Evolutionary conservation across 2,888 invertebrate species (phyloP).

Genomic region (Metacarcinus magister): DNA sequence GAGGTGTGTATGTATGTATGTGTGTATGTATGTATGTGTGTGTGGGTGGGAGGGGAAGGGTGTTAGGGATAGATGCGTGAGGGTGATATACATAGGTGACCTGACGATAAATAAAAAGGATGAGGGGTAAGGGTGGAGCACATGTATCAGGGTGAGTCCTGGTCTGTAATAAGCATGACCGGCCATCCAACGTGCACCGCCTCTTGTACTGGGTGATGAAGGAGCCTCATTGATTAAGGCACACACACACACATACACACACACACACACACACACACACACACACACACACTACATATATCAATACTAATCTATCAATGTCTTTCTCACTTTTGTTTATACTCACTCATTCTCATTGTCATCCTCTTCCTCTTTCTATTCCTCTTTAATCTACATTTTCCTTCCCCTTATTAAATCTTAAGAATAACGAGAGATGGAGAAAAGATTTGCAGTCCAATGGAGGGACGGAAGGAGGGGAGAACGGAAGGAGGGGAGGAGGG

Average conservation of each 20-base stretch:
- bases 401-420: neutral
- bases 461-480: neutral
- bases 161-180: neutral
- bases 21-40: neutral
- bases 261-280: conserved; percentile 36
- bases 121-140: neutral
- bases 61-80: neutral
- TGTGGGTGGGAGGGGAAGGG: neutral
- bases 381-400: neutral
- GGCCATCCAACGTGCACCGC: neutral
- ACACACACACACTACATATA: conserved; percentile 37
- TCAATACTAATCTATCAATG: neutral
- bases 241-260: conserved; percentile 18
- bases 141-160: neutral
- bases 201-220: neutral
- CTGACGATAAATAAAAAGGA: conserved; percentile 10
- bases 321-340: neutral
- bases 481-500: neutral
- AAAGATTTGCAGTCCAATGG: too few relatives aligned
- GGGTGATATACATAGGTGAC: neutral
- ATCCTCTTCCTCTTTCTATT: neutral
- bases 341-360: neutral
- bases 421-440: neutral
- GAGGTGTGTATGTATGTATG: neutral
- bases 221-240: conserved; percentile 16